These are phyloP conservation scores for Oceanodroma leucorhoa DNA, from an alignment of 2,797 vertebrate genomes.

Conservation along the genomic window DNA sequence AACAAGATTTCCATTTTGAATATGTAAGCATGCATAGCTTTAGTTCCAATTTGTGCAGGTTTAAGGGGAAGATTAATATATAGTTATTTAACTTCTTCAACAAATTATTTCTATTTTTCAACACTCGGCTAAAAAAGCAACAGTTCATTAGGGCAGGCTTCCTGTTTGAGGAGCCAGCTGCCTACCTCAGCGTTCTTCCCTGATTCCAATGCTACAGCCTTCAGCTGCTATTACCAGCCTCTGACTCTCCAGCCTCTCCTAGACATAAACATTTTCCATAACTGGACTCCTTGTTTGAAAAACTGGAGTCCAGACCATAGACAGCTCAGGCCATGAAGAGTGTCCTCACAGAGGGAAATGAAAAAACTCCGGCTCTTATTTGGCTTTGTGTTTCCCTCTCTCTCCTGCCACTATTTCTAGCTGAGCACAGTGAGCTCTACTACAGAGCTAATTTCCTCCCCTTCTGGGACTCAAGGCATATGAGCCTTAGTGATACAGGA, in stretches of 20 bases:
- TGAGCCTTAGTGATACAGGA: not conserved
- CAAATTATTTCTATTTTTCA: not conserved
- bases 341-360: not conserved
- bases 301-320: not conserved
- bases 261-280: constrained; percentile 4
- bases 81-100: not conserved
- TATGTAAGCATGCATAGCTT: not conserved
- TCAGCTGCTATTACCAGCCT: not conserved
- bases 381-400: not conserved
- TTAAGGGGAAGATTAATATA: not conserved
- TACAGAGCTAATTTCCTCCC: not conserved
- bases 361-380: not conserved
- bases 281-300: not conserved
- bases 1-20: not conserved
- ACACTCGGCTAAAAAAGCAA: not conserved
- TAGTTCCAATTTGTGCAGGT: not conserved
- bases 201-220: not conserved
- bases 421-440: not conserved
- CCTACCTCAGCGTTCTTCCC: not conserved
- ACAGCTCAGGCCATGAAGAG: not conserved
- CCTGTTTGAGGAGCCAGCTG: not conserved
- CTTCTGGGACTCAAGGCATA: not conserved
- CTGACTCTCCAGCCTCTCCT: not conserved
- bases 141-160: not conserved
- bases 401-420: not conserved